Evolutionary conservation across 2,797 vertebrate genomes (phyloP), one percentile per base, ranked within the genome.

Genomic region (Micropoecilia bifurca): DNA sequence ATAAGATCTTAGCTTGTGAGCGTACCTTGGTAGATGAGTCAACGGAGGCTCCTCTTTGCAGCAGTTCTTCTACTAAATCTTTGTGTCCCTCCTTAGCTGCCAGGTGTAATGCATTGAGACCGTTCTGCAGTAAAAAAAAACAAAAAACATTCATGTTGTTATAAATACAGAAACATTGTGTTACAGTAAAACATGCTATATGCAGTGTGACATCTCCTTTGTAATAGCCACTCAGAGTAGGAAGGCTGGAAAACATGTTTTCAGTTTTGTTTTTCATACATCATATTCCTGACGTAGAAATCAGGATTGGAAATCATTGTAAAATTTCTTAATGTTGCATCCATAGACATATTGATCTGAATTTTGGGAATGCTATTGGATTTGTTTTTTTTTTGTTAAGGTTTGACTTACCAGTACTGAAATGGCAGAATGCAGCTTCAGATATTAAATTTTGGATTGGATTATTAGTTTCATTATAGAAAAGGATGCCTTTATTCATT

Each of bases 41-140:
- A 89, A 99, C 98, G 1, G 95, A 84, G 0, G 98, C 97, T 59
- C 98, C 98, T 94, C 98, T 97, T 80, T 98, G 98, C 95, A 99
- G 33, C 33, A 99, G 89, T 78, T 99, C 98, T 80, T 99, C 97
- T 41, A 99, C 98, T 84, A 99, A 94, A 63, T 97, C 97, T 91
- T 96, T 95, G 1, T 99, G 98, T 73, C 98, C 98, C 87, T 99
- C 98, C 88, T 99, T 99, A 71, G 98, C 98, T 4, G 98, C 98
- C 91, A 99, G 94, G 81, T 99, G 98, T 74, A 99, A 95, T 0
- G 98, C 98, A 33, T 99, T 99, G 89, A 99, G 96, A 85, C 98
- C 98, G 93, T 99, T 99, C 98, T 99, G 85, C 20, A 93, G 87
- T 59, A 91, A 66, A 80, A 75, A 77, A 13, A 79, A 66, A 80